Percentiles rank a stretch among this genome's conserved stretches.
phyloP scores from a whole-genome alignment of 2,113 vertebrate species.

The Coryphaenoides rupestris region DNA sequence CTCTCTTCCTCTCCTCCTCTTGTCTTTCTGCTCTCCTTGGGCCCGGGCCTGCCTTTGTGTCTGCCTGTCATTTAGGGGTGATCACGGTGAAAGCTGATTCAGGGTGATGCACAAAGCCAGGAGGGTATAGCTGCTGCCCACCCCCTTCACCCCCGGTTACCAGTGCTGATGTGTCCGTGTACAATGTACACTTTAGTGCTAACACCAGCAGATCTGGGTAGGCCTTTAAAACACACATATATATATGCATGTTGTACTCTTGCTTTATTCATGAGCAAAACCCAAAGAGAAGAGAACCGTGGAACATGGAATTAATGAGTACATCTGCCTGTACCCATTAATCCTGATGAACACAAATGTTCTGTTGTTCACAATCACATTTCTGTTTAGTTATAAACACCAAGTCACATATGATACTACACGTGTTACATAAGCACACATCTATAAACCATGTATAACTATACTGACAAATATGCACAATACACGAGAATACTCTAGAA shows the following conservation, averaged over 20 bases:
- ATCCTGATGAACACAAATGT: background rate
- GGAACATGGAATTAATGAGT: too few species aligned
- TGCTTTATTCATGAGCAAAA: too few species aligned
- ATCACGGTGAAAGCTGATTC: conserved; percentile 70
- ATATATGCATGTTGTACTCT: too few species aligned
- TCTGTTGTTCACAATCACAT: background rate
- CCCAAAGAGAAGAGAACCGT: too few species aligned
- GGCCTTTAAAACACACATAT: conserved; percentile 24
- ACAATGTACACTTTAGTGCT: conserved; percentile 37
- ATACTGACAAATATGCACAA: conserved; percentile 29
- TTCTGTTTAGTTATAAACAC: too few species aligned
- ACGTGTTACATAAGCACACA: too few species aligned
- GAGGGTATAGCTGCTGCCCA: conserved; percentile 47
- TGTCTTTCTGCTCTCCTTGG: conserved; percentile 54
- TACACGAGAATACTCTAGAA: conserved; percentile 7
- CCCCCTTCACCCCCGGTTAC: conserved; percentile 1
- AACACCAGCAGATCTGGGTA: conserved; percentile 32
- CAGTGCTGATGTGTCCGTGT: conserved; percentile 16
- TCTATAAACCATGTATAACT: background rate
- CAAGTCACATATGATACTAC: too few species aligned
- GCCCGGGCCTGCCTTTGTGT: conserved; percentile 80
- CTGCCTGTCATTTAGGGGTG: conserved; percentile 79
- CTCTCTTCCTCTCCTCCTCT: conserved; percentile 48
- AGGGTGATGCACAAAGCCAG: conserved; percentile 75
- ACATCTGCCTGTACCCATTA: too few species aligned